phyloP scores from a whole-genome alignment of 2,113 vertebrate genomes.

The Larimichthys polyactis region DNA sequence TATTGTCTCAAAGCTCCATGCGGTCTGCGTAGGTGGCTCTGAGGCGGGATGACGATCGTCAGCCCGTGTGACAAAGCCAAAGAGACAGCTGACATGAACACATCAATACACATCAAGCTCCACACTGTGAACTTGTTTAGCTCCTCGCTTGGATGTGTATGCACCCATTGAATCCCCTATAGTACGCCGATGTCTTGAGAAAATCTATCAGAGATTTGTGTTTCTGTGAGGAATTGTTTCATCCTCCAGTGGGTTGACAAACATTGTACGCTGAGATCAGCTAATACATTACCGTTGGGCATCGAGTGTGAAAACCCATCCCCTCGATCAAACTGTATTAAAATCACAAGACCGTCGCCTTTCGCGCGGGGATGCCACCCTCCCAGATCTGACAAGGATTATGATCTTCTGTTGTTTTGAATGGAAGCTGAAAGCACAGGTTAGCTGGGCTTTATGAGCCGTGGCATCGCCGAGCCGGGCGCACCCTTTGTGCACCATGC shows the following conservation, averaged over 20 bases:
- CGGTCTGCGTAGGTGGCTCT: slow-evolving; percentile 4
- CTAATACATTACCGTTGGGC: slow-evolving; percentile 43
- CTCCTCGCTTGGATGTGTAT: slow-evolving; percentile 10
- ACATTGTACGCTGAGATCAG: slow-evolving; percentile 37
- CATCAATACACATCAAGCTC: slow-evolving; percentile 52
- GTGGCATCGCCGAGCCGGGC: not conserved
- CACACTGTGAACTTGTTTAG: slow-evolving; percentile 12
- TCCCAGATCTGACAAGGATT: slow-evolving; percentile 45
- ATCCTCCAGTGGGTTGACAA: not conserved
- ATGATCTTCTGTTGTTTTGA: slow-evolving; percentile 45
- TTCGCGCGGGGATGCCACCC: not conserved
- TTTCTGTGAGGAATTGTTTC: slow-evolving; percentile 7
- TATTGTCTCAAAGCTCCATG: slow-evolving; percentile 9
- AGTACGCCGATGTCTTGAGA: not conserved
- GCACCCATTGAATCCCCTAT: not conserved
- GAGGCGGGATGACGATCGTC: slow-evolving; percentile 21
- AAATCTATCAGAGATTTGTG: slow-evolving; percentile 4
- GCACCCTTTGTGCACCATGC: slow-evolving; percentile 21
- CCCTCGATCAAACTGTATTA: slow-evolving; percentile 53
- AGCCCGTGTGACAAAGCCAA: slow-evolving; percentile 20
- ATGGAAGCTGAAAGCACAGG: slow-evolving; percentile 62
- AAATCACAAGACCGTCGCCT: slow-evolving; percentile 33
- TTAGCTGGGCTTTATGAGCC: slow-evolving; percentile 33
- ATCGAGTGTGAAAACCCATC: slow-evolving; percentile 31
- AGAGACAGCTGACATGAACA: slow-evolving; percentile 59